Percentiles rank a stretch among this genome's conserved stretches.
Evolutionary conservation across 2,113 vertebrate genomes (phyloP).

Genomic region (Crypturellus undulatus): DNA sequence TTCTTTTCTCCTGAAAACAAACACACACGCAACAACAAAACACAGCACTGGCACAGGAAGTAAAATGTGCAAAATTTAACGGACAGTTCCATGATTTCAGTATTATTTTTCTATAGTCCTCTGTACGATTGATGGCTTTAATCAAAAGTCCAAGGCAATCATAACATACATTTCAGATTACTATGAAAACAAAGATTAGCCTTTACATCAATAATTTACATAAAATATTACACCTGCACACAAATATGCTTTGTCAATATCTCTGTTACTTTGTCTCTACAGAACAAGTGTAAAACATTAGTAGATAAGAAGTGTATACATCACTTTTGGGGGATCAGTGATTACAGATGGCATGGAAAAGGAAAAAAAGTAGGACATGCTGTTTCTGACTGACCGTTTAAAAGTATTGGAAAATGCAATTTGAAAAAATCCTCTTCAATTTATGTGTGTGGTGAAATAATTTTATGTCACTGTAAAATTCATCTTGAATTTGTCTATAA

Average conservation of each 20-base stretch:
- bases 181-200: constrained; percentile 4
- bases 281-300: not conserved
- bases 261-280: not conserved
- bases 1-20: not conserved
- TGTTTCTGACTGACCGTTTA: not conserved
- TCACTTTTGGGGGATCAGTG: not conserved
- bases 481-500: not conserved
- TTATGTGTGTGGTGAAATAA: not conserved
- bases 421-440: not conserved
- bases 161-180: not conserved
- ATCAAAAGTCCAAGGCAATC: not conserved
- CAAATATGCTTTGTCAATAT: not conserved
- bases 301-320: not conserved
- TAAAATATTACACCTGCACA: not conserved
- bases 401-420: not conserved
- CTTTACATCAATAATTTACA: not conserved
- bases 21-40: not conserved
- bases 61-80: not conserved
- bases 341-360: not conserved
- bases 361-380: not conserved
- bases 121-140: not conserved
- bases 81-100: not conserved
- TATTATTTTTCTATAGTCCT: not conserved
- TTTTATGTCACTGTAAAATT: not conserved
- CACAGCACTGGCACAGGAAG: not conserved